A percentile compares a stretch with the other conserved stretches of the same genome.
These are phyloP conservation scores for Myotis lucifugus DNA, from an alignment of 2,113 vertebrate genomes.

Conservation along the genomic window DNA sequence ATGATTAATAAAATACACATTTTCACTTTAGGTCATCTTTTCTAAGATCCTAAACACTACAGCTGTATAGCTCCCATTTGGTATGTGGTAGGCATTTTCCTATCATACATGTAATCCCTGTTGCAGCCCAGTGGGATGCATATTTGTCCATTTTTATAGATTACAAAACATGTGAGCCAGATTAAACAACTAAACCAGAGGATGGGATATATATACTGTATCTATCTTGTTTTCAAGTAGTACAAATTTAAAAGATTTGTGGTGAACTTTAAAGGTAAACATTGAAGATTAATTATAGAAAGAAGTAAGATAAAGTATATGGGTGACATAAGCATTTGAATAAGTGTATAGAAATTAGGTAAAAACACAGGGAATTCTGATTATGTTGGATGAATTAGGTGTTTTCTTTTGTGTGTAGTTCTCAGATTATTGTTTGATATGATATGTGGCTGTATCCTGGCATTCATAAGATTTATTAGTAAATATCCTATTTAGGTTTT, in stretches of 20 bases:
- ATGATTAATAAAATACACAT: not conserved
- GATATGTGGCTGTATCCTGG: not conserved
- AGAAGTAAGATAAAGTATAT: not conserved
- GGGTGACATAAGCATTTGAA: not conserved
- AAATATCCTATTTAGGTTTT: not conserved
- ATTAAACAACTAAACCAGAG: not conserved
- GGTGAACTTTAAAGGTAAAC: not conserved
- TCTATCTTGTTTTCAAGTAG: constrained; percentile 23
- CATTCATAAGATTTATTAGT: not conserved
- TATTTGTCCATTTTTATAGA: constrained; percentile 7
- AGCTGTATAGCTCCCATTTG: not conserved
- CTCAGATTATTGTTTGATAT: not conserved
- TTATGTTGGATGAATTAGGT: not conserved
- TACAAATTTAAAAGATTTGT: not conserved
- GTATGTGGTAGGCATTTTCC: not conserved
- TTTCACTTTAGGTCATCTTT: not conserved
- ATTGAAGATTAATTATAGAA: constrained; percentile 21
- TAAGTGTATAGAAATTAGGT: not conserved
- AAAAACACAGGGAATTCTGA: not conserved
- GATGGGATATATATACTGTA: not conserved
- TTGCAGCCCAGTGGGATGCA: not conserved
- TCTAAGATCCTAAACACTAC: not conserved
- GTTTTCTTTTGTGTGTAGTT: not conserved
- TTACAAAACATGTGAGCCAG: not conserved
- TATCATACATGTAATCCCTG: not conserved